phyloP scores from a whole-genome alignment of 2,113 vertebrate species.

The Taxidea taxus region DNA sequence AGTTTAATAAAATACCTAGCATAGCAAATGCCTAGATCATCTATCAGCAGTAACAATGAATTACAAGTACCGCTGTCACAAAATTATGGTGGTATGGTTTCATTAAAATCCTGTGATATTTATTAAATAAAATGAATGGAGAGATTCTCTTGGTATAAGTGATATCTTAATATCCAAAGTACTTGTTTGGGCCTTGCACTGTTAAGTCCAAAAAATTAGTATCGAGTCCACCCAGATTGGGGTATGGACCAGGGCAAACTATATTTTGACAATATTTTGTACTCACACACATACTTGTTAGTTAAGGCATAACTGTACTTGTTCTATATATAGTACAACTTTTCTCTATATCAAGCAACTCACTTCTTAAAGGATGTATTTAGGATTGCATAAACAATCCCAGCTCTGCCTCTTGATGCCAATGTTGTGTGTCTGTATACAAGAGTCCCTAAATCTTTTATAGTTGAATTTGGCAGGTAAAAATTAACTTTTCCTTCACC shows the following conservation, averaged over 20 bases:
- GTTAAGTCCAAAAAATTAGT: background rate
- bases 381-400: background rate
- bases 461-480: background rate
- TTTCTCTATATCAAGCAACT: background rate
- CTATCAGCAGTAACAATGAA: background rate
- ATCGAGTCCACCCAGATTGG: background rate
- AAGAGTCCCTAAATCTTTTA: background rate
- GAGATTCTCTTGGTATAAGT: background rate
- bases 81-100: background rate
- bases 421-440: background rate
- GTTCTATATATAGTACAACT: background rate
- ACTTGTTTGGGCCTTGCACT: background rate
- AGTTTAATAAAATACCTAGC: background rate
- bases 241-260: background rate
- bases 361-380: background rate
- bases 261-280: background rate
- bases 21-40: background rate
- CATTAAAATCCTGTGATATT: background rate
- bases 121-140: background rate
- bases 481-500: background rate
- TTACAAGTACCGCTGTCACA: background rate
- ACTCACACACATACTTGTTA: background rate
- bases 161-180: background rate
- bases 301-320: background rate
- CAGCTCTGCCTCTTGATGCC: background rate